These are phyloP conservation scores for Tribolium castaneum DNA, from an alignment of 1,140 invertebrate species.

Conservation along the genomic window DNA sequence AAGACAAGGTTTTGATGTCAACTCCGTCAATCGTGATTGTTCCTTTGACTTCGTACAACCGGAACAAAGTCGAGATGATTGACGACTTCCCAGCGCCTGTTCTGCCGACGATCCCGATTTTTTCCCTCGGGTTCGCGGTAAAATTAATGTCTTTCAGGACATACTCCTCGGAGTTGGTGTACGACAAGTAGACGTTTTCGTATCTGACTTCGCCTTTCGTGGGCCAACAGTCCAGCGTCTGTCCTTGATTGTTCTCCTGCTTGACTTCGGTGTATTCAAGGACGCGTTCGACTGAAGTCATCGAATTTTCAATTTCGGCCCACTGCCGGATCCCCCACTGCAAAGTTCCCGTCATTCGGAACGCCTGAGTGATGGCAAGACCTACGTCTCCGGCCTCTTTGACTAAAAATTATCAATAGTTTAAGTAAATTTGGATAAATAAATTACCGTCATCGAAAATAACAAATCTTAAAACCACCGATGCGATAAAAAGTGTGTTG, in stretches of 20 bases:
- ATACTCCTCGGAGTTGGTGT: conserved; percentile 70
- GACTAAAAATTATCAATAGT: conserved; percentile 54
- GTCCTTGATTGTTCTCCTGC: conserved; percentile 72
- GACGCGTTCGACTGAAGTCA: conserved; percentile 84
- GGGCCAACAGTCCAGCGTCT: conserved; percentile 72
- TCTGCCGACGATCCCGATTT: conserved; percentile 82
- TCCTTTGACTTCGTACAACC: conserved; percentile 68
- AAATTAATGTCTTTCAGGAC: conserved; percentile 83
- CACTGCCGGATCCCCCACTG: conserved; percentile 75
- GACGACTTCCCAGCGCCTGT: conserved; percentile 89
- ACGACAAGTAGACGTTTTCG: conserved; percentile 74
- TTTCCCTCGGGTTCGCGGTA: conserved; percentile 69
- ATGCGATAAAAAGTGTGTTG: conserved; percentile 62
- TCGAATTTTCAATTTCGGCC: conserved; percentile 78
- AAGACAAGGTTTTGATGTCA: conserved; percentile 70
- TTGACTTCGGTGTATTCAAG: conserved; percentile 79
- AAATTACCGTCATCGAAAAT: conserved; percentile 10
- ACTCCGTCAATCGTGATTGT: conserved; percentile 71
- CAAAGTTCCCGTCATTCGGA: conserved; percentile 71
- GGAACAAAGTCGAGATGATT: conserved; percentile 78
- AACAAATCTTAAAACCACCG: conserved; percentile 48
- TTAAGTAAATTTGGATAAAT: background rate
- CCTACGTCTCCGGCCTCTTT: conserved; percentile 70
- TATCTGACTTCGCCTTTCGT: conserved; percentile 77
- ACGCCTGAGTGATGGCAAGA: conserved; percentile 71